These are phyloP conservation scores for Melipona bicolor DNA, from an alignment of 2,888 invertebrate species.

Conservation along the genomic window DNA sequence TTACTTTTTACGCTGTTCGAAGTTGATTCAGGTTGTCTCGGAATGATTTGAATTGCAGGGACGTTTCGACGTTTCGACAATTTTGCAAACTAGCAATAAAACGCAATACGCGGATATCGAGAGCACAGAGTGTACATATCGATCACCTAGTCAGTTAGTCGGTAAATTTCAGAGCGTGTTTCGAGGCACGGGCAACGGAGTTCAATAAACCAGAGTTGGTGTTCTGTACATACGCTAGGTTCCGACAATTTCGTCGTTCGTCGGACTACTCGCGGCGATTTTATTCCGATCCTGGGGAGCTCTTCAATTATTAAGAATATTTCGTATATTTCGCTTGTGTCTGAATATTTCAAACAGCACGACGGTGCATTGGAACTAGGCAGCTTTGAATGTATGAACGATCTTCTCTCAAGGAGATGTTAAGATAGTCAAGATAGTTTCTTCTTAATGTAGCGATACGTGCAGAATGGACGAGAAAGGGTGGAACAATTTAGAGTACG, in stretches of 20 bases:
- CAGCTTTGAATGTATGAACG: background rate
- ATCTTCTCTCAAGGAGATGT: background rate
- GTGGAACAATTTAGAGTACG: background rate
- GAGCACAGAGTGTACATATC: constrained; percentile 3
- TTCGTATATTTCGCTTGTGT: background rate
- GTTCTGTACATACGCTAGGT: background rate
- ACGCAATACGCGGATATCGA: background rate
- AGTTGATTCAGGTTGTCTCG: background rate
- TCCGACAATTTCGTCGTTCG: background rate
- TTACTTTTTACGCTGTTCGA: background rate
- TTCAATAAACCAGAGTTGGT: background rate
- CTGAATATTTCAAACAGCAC: background rate
- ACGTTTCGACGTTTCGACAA: background rate
- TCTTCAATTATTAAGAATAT: too few species aligned
- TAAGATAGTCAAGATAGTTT: background rate
- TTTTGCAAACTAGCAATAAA: background rate
- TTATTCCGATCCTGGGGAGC: background rate
- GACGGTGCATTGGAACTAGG: background rate
- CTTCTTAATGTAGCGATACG: background rate
- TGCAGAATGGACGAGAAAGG: background rate
- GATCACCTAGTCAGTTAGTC: constrained; percentile 13
- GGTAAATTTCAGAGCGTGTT: background rate
- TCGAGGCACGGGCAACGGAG: background rate
- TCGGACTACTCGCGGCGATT: background rate
- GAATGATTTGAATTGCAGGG: background rate